Evolutionary conservation across 2,888 invertebrate species (phyloP).

Genomic region (Pammene fasciana): DNA sequence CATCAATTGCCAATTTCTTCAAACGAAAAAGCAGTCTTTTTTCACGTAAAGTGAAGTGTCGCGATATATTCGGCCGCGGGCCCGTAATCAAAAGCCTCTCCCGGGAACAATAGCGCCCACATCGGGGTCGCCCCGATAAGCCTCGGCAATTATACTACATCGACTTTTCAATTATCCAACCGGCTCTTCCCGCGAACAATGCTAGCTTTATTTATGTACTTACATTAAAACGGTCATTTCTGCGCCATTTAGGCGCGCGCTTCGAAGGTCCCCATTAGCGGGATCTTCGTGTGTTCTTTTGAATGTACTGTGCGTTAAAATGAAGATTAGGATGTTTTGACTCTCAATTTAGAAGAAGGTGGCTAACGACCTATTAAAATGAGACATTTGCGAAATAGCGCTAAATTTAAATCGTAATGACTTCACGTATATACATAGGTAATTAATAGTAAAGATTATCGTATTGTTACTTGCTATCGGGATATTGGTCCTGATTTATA

Average conservation of each 20-base stretch:
- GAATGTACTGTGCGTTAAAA: conserved; percentile 36
- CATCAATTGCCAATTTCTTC: conserved; percentile 19
- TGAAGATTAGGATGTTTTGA: conserved; percentile 46
- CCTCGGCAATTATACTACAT: conserved; percentile 83
- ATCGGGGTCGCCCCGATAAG: conserved; percentile 80
- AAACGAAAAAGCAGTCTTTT: conserved; percentile 62
- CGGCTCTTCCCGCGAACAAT: conserved; percentile 77
- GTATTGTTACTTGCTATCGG: no score
- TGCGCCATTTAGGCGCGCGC: conserved; percentile 67
- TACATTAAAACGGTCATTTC: conserved; percentile 79
- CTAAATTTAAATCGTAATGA: no score
- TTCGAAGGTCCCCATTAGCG: conserved; percentile 48
- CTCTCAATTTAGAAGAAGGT: conserved; percentile 14
- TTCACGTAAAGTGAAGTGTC: conserved; percentile 78
- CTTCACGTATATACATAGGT: no score
- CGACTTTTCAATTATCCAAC: conserved; percentile 83
- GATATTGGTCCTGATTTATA: no score
- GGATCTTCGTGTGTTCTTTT: conserved; percentile 51
- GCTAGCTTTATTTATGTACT: conserved; percentile 78
- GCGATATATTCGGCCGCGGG: conserved; percentile 76
- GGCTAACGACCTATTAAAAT: neutral
- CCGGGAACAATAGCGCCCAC: conserved; percentile 82
- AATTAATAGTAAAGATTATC: no score
- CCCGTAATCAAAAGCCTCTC: conserved; percentile 82
- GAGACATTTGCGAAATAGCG: neutral